phyloP scores from a whole-genome alignment of 1,140 invertebrate genomes.

The Drosophila guanche region DNA sequence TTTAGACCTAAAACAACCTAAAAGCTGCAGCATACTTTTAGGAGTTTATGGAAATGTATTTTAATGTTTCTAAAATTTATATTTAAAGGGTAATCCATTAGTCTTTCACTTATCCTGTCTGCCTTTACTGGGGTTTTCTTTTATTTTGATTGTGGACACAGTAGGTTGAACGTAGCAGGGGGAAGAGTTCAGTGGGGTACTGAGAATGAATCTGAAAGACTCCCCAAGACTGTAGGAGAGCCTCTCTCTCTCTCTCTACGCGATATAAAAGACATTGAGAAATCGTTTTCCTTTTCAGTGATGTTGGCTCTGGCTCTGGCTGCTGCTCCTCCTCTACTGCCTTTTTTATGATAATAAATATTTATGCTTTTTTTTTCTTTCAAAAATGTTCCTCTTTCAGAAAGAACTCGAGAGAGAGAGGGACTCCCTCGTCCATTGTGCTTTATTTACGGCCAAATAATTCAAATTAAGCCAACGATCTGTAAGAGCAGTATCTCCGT shows the following conservation, averaged over 20 bases:
- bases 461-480: constrained; percentile 73
- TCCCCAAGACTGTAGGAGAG: constrained; percentile 1
- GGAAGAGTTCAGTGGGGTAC: constrained; percentile 1
- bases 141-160: constrained; percentile 42
- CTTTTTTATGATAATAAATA: constrained; percentile 77
- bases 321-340: constrained; percentile 38
- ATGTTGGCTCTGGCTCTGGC: constrained; percentile 14
- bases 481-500: constrained; percentile 34
- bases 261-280: constrained; percentile 80
- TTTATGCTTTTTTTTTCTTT: constrained; percentile 62
- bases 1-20: too few species aligned
- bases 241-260: constrained; percentile 14
- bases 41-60: not conserved
- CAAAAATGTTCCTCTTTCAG: constrained; percentile 59
- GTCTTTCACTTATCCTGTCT: not conserved
- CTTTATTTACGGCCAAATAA: constrained; percentile 81
- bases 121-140: constrained; percentile 19
- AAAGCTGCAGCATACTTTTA: constrained; percentile 25
- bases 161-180: constrained; percentile 38
- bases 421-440: constrained; percentile 56
- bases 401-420: constrained; percentile 5
- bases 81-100: not conserved
- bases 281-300: constrained; percentile 77
- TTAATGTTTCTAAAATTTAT: not conserved
- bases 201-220: constrained; percentile 18